phyloP scores from a whole-genome alignment of 2,797 vertebrate species.

The Galago senegalensis region DNA sequence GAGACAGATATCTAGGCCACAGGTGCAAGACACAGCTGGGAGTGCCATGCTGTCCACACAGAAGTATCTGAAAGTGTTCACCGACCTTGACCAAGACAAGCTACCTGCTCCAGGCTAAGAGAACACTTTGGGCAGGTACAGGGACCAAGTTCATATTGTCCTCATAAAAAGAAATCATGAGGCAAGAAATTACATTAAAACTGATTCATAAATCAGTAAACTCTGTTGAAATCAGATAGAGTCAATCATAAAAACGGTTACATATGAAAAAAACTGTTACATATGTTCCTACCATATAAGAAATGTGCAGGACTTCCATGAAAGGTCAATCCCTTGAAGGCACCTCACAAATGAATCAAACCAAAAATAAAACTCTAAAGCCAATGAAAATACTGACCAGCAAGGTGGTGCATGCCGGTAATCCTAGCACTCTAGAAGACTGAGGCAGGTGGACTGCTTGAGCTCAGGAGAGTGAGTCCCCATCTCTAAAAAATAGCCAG shows the following conservation, averaged over 20 bases:
- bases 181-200: conserved; percentile 26
- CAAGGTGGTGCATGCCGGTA: too few species aligned
- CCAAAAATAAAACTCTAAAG: background rate
- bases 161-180: background rate
- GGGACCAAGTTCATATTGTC: background rate
- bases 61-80: background rate
- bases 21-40: background rate
- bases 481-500: too few species aligned
- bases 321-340: background rate
- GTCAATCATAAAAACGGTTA: background rate
- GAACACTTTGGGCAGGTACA: background rate
- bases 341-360: background rate
- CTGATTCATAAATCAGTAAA: background rate
- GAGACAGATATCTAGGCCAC: background rate
- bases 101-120: background rate
- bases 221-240: background rate
- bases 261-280: background rate
- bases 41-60: background rate
- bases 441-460: too few species aligned
- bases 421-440: too few species aligned
- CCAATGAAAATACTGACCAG: background rate
- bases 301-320: background rate
- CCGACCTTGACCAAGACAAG: background rate
- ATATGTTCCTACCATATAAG: background rate
- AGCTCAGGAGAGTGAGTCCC: too few species aligned